A percentile compares a stretch with the other conserved stretches of the same genome.
These are phyloP conservation scores for Erinaceus europaeus DNA, from an alignment of 2,113 vertebrate species.

Conservation along the genomic window DNA sequence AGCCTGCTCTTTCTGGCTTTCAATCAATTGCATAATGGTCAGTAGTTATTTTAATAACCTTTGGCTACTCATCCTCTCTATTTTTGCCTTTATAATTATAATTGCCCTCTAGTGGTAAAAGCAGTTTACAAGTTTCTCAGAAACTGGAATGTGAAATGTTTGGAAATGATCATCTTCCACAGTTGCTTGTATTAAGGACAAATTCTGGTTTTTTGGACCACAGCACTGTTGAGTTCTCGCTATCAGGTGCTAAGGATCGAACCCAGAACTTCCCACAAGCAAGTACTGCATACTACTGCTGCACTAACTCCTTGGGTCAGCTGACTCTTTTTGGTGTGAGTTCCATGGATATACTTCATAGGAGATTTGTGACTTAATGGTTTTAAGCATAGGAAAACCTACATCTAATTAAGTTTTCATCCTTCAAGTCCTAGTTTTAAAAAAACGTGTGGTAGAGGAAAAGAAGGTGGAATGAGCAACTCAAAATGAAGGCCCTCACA, in stretches of 20 bases:
- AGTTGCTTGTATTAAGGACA: too few species aligned
- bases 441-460: background rate
- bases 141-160: too few species aligned
- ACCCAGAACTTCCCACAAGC: too few species aligned
- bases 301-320: too few species aligned
- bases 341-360: constrained; percentile 16
- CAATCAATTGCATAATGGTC: background rate
- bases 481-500: background rate
- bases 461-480: background rate
- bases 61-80: background rate
- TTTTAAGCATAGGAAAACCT: background rate
- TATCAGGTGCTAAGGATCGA: too few species aligned
- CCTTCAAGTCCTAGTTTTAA: background rate
- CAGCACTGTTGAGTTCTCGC: too few species aligned
- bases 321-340: background rate
- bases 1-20: background rate
- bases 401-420: background rate
- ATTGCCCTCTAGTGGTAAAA: constrained; percentile 52
- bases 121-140: background rate
- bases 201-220: too few species aligned
- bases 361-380: background rate
- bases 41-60: background rate
- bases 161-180: too few species aligned
- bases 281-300: too few species aligned
- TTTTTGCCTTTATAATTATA: background rate